A percentile compares a stretch with the other conserved stretches of the same genome.
These are phyloP conservation scores for Oreochromis aureus DNA, from an alignment of 2,113 vertebrate species.

Conservation along the genomic window DNA sequence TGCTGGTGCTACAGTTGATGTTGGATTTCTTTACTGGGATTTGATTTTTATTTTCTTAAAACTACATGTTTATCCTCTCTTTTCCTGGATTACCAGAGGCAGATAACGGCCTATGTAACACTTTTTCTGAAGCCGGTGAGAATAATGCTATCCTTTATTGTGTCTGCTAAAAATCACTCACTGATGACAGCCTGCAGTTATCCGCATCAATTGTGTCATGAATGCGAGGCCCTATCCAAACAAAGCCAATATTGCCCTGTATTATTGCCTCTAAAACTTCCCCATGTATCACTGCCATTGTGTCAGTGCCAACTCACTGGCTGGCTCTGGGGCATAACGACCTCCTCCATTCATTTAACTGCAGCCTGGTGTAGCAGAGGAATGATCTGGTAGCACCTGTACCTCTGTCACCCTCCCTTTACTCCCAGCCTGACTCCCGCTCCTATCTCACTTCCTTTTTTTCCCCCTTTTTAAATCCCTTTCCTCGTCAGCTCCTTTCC, in stretches of 20 bases:
- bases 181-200: constrained; percentile 10
- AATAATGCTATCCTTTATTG: not conserved
- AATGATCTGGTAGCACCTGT: constrained; percentile 25
- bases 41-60: not conserved
- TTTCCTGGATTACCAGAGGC: not conserved
- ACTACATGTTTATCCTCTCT: not conserved
- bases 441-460: not conserved
- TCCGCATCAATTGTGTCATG: not conserved
- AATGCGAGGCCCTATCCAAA: constrained; percentile 15
- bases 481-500: not conserved
- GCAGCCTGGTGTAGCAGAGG: constrained; percentile 1
- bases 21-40: not conserved
- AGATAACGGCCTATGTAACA: not conserved
- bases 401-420: not conserved
- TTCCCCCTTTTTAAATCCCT: not conserved
- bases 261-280: constrained; percentile 17
- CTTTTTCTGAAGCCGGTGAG: not conserved
- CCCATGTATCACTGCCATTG: constrained; percentile 6
- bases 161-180: not conserved
- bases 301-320: constrained; percentile 24
- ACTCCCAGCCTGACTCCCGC: not conserved
- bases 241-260: constrained; percentile 31
- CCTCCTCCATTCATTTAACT: constrained; percentile 15
- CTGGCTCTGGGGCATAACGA: constrained; percentile 1
- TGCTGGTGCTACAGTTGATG: not conserved